Evolutionary conservation across 2,113 vertebrate genomes (phyloP).

Genomic region (Neotoma lepida): DNA sequence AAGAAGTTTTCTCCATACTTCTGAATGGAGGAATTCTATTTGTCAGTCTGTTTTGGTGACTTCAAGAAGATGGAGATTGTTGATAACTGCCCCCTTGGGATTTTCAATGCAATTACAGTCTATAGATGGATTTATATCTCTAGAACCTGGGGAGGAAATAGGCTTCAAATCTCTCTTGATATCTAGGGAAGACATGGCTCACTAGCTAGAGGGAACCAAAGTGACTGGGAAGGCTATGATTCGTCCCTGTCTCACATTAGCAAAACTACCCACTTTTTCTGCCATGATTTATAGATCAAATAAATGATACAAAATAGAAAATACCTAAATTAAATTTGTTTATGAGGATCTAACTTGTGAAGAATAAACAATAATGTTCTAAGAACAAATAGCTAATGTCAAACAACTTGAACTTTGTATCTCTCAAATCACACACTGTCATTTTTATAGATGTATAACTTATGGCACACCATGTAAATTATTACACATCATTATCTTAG

Average conservation of each 20-base stretch:
- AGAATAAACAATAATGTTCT: neutral
- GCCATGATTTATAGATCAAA: neutral
- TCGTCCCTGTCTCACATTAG: neutral
- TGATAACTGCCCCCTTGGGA: neutral
- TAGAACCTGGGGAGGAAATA: conserved; percentile 16
- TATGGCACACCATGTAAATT: neutral
- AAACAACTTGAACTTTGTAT: neutral
- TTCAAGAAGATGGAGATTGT: conserved; percentile 2
- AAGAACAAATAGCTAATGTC: neutral
- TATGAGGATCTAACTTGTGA: neutral
- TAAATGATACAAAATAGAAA: neutral
- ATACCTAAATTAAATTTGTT: neutral
- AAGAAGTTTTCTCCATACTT: conserved; percentile 12
- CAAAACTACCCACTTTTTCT: neutral
- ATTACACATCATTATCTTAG: neutral
- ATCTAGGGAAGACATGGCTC: neutral
- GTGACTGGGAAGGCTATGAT: neutral
- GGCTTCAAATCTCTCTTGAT: neutral
- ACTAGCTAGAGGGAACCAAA: neutral
- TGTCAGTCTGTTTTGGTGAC: neutral
- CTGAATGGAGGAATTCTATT: neutral
- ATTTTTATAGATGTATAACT: neutral
- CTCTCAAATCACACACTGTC: neutral
- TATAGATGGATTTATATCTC: conserved; percentile 17
- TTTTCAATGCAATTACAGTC: neutral